These are phyloP conservation scores for Hirtodrosophila confusa DNA, from an alignment of 2,888 invertebrate genomes.

Conservation along the genomic window DNA sequence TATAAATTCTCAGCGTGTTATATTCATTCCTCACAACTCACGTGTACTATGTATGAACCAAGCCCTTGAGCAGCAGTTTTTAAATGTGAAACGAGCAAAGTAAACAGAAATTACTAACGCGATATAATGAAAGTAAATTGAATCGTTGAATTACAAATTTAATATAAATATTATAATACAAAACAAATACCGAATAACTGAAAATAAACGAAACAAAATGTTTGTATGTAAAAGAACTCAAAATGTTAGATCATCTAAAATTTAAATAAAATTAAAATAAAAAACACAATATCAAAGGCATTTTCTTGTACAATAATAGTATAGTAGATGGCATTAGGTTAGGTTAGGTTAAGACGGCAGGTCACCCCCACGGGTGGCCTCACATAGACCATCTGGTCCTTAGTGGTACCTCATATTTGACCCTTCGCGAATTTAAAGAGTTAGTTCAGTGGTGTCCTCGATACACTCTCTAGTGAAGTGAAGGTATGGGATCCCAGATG, in stretches of 20 bases:
- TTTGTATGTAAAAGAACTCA: slow-evolving; percentile 83
- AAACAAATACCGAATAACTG: slow-evolving; percentile 38
- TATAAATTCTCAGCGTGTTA: slow-evolving; percentile 12
- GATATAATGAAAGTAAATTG: slow-evolving; percentile 53
- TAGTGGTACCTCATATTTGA: no score
- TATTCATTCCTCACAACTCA: slow-evolving; percentile 36
- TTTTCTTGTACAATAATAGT: background rate
- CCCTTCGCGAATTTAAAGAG: no score
- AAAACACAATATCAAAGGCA: slow-evolving; percentile 32
- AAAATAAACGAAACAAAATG: slow-evolving; percentile 64
- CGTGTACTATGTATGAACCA: slow-evolving; percentile 48
- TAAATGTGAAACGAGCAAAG: slow-evolving; percentile 58
- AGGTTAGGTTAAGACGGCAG: no score
- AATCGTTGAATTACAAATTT: slow-evolving; percentile 76
- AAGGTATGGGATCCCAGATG: no score
- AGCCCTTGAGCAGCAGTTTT: slow-evolving; percentile 58
- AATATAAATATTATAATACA: slow-evolving; percentile 58
- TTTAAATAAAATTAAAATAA: slow-evolving; percentile 81
- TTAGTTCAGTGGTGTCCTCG: no score
- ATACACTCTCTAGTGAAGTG: no score
- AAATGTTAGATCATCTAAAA: slow-evolving; percentile 83
- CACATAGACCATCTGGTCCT: no score
- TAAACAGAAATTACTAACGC: slow-evolving; percentile 35
- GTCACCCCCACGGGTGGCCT: no score
- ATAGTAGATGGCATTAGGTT: no score